Evolutionary conservation across 2,113 vertebrate species (phyloP), one percentile per base, ranked within the genome.

Genomic region (Motacilla tschutschensis): DNA sequence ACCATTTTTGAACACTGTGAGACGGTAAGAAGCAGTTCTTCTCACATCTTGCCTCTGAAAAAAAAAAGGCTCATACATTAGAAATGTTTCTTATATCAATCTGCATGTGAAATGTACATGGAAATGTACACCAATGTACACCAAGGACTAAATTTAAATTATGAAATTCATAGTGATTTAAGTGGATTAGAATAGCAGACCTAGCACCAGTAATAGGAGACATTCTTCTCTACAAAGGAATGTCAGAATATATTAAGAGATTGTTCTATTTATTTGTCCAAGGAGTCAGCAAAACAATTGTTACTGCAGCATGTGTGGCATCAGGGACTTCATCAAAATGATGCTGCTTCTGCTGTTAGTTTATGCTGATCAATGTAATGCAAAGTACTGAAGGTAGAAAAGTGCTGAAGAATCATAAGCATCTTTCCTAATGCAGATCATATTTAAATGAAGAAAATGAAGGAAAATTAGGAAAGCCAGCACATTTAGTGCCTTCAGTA

Each of bases 291-390:
- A 90, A 79, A 94, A 74, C 20, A 43, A 66, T 88, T 91, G 44
- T 51, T 91, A 51, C 51, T 81, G 40, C 22, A 86, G 26, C 31
- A 48, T 19, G 53, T 21, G 25, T 77, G 64, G 70, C 66, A 72
- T 63, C 24, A 83, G 64, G 60, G 78, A 91, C 71, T 88, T 91
- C 51, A 86, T 88, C 78, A 90, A 82, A 91, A 88, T 59, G 59
- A 62, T 88, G 25, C 44, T 77, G 40, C 16, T 88, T 91, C 51
- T 90, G 59, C 78, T 86, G 59, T 26, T 95, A 88, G 92, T 85
- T 89, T 92, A 48, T 83, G 78, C 71, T 91, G 88, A 93, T 62
- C 64, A 90, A 93, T 44, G 57, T 87, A 92, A 83, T 74, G 73
- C 54, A 79, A 90, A 88, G 31, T 81, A 85, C 66, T 63, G 71